Percentiles rank a stretch among this genome's conserved stretches.
phyloP scores from a whole-genome alignment of 2,888 invertebrate genomes.

The Hydraecia micacea region DNA sequence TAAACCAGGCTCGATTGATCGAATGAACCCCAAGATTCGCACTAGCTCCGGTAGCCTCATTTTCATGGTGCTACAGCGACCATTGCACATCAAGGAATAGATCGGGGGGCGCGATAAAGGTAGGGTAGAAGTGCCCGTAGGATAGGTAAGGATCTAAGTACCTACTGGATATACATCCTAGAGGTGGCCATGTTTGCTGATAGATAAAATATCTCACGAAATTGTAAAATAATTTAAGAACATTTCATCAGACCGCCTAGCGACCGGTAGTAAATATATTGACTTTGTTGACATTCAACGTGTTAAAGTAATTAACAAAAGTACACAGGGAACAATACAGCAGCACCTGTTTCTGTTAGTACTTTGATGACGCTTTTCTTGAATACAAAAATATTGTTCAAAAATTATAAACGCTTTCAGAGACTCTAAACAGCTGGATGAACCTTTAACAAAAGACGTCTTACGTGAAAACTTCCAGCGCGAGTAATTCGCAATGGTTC shows the following conservation, averaged over 20 bases:
- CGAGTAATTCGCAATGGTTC: constrained; percentile 19
- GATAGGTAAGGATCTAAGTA: too few species aligned
- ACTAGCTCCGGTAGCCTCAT: too few species aligned
- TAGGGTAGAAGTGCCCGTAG: too few species aligned
- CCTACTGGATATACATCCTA: too few species aligned
- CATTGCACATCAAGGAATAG: too few species aligned
- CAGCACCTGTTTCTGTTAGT: constrained; percentile 54
- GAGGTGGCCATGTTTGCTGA: not conserved
- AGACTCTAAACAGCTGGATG: constrained; percentile 23
- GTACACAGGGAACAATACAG: constrained; percentile 43
- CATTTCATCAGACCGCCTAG: constrained; percentile 14
- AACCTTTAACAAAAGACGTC: constrained; percentile 17
- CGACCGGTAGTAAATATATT: constrained; percentile 12
- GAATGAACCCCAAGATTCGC: too few species aligned
- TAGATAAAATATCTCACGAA: not conserved
- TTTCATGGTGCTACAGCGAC: too few species aligned
- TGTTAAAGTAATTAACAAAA: constrained; percentile 45
- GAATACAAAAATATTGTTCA: constrained; percentile 16
- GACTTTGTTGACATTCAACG: constrained; percentile 24
- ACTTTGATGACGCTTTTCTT: constrained; percentile 47
- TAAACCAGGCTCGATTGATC: too few species aligned
- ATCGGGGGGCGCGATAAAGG: too few species aligned
- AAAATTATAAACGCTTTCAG: constrained; percentile 31
- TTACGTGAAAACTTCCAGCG: not conserved
- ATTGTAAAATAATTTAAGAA: constrained; percentile 1